phyloP scores from a whole-genome alignment of 2,113 vertebrate species.

The Gobiocypris rarus region DNA sequence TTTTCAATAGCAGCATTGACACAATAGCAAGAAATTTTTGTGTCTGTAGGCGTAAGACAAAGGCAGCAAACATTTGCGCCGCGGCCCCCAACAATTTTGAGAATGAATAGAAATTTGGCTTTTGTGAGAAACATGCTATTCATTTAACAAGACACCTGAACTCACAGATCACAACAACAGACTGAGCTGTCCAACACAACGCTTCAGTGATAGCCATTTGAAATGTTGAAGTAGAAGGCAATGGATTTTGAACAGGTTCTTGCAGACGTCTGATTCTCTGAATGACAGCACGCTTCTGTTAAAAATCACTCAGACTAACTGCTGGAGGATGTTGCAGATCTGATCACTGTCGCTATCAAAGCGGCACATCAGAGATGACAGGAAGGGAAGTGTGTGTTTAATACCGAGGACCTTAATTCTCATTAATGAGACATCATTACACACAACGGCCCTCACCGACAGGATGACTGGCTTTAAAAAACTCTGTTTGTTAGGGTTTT shows the following conservation, averaged over 20 bases:
- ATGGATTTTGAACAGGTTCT: not conserved
- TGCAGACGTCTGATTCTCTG: slow-evolving; percentile 14
- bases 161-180: not conserved
- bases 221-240: not conserved
- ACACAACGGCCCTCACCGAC: not conserved
- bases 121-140: not conserved
- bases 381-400: slow-evolving; percentile 39
- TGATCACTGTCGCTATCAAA: slow-evolving; percentile 40
- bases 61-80: slow-evolving; percentile 51
- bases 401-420: slow-evolving; percentile 10
- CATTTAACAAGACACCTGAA: slow-evolving; percentile 13
- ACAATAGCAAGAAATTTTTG: slow-evolving; percentile 59
- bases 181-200: not conserved
- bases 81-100: slow-evolving; percentile 40
- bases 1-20: slow-evolving; percentile 45
- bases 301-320: not conserved
- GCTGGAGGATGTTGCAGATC: slow-evolving; percentile 6
- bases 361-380: slow-evolving; percentile 30
- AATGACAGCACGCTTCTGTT: slow-evolving; percentile 13
- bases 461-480: slow-evolving; percentile 13
- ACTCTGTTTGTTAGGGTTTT: slow-evolving; percentile 8
- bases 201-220: not conserved
- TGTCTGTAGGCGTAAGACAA: slow-evolving; percentile 59
- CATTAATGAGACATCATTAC: slow-evolving; percentile 30
- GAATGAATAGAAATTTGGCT: slow-evolving; percentile 22